phyloP scores from a whole-genome alignment of 2,113 vertebrate genomes.

The Nothocercus julius region DNA sequence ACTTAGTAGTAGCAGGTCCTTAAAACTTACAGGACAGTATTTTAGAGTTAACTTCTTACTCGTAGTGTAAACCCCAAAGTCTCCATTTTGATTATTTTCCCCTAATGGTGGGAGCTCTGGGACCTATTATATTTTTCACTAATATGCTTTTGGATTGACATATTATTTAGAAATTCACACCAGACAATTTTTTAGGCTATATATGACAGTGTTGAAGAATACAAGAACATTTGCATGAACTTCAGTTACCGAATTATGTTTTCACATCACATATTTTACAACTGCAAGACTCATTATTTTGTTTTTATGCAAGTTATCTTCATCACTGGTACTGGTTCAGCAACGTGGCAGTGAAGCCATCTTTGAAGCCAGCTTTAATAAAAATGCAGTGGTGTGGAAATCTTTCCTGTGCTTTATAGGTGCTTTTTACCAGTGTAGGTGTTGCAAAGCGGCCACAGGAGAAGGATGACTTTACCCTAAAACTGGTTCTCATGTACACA shows the following conservation, averaged over 20 bases:
- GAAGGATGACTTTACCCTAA: not conserved
- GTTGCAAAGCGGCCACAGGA: not conserved
- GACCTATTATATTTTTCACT: not conserved
- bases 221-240: not conserved
- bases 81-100: not conserved
- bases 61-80: not conserved
- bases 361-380: not conserved
- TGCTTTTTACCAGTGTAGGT: not conserved
- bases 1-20: not conserved
- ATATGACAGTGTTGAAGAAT: not conserved
- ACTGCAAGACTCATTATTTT: not conserved
- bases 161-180: not conserved
- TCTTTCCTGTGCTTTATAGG: not conserved
- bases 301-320: not conserved
- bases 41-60: not conserved
- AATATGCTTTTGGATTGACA: not conserved
- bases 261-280: not conserved
- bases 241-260: not conserved
- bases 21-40: not conserved
- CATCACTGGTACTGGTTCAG: not conserved
- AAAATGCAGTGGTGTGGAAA: not conserved
- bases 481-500: not conserved
- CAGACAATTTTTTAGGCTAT: not conserved
- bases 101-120: not conserved
- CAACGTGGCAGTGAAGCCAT: not conserved